Evolutionary conservation across 2,113 vertebrate genomes (phyloP), one percentile per base, ranked within the genome.

Genomic region (Nestor notabilis): DNA sequence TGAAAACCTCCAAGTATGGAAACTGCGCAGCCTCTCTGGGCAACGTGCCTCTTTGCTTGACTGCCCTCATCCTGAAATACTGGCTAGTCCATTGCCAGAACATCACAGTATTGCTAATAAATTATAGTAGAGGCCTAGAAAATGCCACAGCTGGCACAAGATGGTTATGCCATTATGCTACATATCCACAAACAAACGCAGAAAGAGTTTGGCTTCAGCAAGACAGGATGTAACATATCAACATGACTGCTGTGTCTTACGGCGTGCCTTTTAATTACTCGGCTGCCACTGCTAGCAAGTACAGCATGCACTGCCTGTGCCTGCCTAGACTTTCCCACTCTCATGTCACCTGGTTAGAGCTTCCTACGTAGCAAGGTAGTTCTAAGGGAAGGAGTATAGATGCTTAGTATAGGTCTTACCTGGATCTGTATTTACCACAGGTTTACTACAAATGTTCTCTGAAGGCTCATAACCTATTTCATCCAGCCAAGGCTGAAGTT

Each of bases 361-460:
- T 72, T 72, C 76, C 55, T 33, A 16, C 18, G 21, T 1, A 47
- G 44, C 50, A 66, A 35, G 9, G 58, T 20, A 75, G 28, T 49
- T 65, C 55, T 64, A 58, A 60, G 24, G 47, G 24, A 84, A 68
- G 39, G 25, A 44, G 47, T 5, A 53, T 3, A 78, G 47, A 50
- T 20, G 17, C 12, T 64, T 23, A n/a, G n/a, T n/a, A n/a, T n/a
- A n/a, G 58, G 53, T 49, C 98, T 88, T 97, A 99, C 99, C 99
- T 95, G 99, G 99, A 87, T 99, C 99, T 7, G 99, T 99, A 97
- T 99, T 99, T 33, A 98, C 95, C 50, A 99, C 98, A 24, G 68
- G 83, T 93, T 98, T 98, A 75, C 90, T 94, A 53, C 71, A 89
- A 24, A 99, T 94, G 25, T 86, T 92, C 29, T 95, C 89, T 11